Percentiles rank a stretch among this genome's conserved stretches.
These are phyloP conservation scores for Orchesella cincta DNA, from an alignment of 1,140 invertebrate genomes.

Conservation along the genomic window DNA sequence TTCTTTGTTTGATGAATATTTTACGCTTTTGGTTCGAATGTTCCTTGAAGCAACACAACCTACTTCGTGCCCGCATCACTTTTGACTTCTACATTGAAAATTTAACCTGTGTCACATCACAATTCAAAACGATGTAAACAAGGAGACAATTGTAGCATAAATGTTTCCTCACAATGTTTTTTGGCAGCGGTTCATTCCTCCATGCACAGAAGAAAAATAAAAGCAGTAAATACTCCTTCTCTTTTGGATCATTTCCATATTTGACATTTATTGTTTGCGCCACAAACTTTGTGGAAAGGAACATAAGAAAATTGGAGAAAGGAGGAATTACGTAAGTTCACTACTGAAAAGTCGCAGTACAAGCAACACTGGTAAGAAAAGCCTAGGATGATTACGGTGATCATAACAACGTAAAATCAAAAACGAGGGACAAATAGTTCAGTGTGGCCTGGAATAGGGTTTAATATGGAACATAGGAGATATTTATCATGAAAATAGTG, in stretches of 20 bases:
- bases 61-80: no score
- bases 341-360: background rate
- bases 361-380: background rate
- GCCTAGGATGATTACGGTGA: background rate
- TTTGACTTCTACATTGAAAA: no score
- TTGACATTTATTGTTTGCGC: background rate
- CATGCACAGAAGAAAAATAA: background rate
- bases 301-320: background rate
- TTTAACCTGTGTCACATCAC: no score
- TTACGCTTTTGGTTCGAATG: no score
- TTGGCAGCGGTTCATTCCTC: background rate
- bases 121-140: background rate
- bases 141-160: background rate
- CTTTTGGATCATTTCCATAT: slow-evolving; percentile 16
- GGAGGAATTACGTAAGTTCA: no score
- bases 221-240: slow-evolving; percentile 2
- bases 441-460: no score
- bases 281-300: background rate
- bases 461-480: no score
- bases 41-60: no score
- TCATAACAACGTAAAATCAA: background rate
- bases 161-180: background rate
- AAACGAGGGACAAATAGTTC: no score
- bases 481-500: no score
- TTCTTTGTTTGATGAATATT: no score